A percentile compares a stretch with the other conserved stretches of the same genome.
Evolutionary conservation across 1,140 invertebrate genomes (phyloP).

Genomic region (Aphaenogaster floridana): DNA sequence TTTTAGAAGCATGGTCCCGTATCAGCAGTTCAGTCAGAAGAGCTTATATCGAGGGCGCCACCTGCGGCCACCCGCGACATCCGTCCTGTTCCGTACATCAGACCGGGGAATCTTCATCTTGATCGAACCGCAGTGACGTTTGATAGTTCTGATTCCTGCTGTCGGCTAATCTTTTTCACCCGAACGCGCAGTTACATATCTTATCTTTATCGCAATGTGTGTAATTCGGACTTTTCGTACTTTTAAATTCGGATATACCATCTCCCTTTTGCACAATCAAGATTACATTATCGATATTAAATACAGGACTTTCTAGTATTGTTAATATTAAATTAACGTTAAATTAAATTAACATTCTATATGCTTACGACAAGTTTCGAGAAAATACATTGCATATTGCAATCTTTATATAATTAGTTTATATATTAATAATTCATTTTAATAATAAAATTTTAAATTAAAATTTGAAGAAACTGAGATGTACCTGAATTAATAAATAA

Average conservation of each 20-base stretch:
- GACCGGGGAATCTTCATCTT: slow-evolving; percentile 82
- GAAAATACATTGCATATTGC: not conserved
- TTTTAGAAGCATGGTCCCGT: slow-evolving; percentile 82
- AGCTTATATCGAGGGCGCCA: slow-evolving; percentile 84
- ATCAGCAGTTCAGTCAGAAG: slow-evolving; percentile 81
- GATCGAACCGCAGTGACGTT: slow-evolving; percentile 80
- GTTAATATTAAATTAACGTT: not conserved
- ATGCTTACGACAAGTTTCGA: not conserved
- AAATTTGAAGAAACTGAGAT: not conserved
- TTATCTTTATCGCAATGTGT: slow-evolving; percentile 31
- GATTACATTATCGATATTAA: slow-evolving; percentile 19
- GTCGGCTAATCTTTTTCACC: slow-evolving; percentile 73
- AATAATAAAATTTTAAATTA: not conserved
- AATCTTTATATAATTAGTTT: not conserved
- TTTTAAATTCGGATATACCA: not conserved
- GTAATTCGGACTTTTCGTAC: slow-evolving; percentile 22
- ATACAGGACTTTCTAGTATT: not conserved
- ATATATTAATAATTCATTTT: not conserved
- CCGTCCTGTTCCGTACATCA: slow-evolving; percentile 79
- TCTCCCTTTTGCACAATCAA: not conserved
- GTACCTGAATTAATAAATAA: not conserved
- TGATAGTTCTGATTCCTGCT: slow-evolving; percentile 78
- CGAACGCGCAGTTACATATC: slow-evolving; percentile 60
- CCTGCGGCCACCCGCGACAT: slow-evolving; percentile 85
- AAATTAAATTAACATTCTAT: not conserved